phyloP scores from a whole-genome alignment of 2,113 vertebrate species.

The Etia nguti region DNA sequence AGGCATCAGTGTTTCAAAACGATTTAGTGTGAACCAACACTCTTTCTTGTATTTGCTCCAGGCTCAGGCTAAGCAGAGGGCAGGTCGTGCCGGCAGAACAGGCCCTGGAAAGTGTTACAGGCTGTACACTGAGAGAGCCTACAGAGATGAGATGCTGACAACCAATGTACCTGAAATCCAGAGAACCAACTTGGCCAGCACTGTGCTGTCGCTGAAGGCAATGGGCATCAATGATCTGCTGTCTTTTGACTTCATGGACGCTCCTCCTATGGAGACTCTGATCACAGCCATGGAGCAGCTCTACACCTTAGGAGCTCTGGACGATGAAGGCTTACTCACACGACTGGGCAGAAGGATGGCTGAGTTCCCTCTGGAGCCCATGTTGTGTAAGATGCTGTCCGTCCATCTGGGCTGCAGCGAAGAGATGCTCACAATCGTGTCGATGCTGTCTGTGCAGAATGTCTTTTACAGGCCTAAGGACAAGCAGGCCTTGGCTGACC shows the following conservation, averaged over 20 bases:
- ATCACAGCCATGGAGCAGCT: conserved; percentile 99
- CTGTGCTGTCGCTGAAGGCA: conserved; percentile 94
- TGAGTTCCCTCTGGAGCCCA: conserved; percentile 96
- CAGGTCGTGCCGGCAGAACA: conserved; percentile 90
- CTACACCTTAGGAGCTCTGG: conserved; percentile 93
- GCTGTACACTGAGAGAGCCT: conserved; percentile 95
- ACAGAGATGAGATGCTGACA: conserved; percentile 96
- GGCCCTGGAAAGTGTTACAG: conserved; percentile 95
- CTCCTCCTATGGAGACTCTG: conserved; percentile 96
- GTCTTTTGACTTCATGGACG: conserved; percentile 99
- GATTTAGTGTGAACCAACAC: not conserved
- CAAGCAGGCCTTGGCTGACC: conserved; percentile 96
- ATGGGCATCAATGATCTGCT: conserved; percentile 99
- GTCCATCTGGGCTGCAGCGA: conserved; percentile 96
- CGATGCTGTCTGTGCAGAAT: conserved; percentile 97
- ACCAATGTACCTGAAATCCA: conserved; percentile 98
- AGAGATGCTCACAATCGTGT: conserved; percentile 97
- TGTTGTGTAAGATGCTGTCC: conserved; percentile 99
- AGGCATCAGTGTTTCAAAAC: not conserved
- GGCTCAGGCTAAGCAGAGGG: conserved; percentile 97
- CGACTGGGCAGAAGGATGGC: conserved; percentile 95
- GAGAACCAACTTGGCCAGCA: conserved; percentile 95
- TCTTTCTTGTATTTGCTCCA: not conserved
- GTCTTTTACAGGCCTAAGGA: conserved; percentile 99
- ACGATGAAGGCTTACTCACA: conserved; percentile 94